Percentiles rank a stretch among this genome's conserved stretches.
These are phyloP conservation scores for Morone saxatilis DNA, from an alignment of 2,113 vertebrate genomes.

Conservation along the genomic window DNA sequence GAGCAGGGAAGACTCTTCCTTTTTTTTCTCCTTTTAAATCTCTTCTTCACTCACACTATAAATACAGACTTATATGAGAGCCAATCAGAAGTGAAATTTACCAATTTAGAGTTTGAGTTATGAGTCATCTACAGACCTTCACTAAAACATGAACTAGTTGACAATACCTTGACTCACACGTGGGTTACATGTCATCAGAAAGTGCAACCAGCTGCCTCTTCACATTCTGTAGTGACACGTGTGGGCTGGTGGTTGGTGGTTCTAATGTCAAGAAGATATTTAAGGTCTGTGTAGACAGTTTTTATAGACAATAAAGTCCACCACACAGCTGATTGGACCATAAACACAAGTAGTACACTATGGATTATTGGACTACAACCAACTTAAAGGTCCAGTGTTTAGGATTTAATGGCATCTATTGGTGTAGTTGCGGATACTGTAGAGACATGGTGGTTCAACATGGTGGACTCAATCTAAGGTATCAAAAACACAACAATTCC, in stretches of 20 bases:
- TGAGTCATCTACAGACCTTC: slow-evolving; percentile 26
- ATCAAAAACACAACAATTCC: no score
- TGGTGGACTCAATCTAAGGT: no score
- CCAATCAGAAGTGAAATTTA: neutral
- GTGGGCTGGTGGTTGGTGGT: slow-evolving; percentile 4
- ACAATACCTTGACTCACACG: slow-evolving; percentile 33
- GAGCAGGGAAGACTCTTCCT: neutral
- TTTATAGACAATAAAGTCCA: slow-evolving; percentile 4
- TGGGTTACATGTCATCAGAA: slow-evolving; percentile 17
- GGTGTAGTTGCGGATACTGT: no score
- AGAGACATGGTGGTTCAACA: no score
- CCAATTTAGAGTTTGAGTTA: slow-evolving; percentile 5
- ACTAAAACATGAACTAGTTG: neutral
- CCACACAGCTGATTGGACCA: slow-evolving; percentile 2
- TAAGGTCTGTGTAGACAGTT: slow-evolving; percentile 6
- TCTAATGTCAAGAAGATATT: slow-evolving; percentile 6
- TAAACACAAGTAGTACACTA: neutral
- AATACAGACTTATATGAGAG: slow-evolving; percentile 3
- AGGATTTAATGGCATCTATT: no score
- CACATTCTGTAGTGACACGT: slow-evolving; percentile 19
- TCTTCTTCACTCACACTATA: slow-evolving; percentile 5
- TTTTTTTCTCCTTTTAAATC: slow-evolving; percentile 3
- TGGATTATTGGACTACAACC: neutral
- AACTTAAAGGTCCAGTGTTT: neutral
- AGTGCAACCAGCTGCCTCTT: slow-evolving; percentile 10